A percentile compares a stretch with the other conserved stretches of the same genome.
Evolutionary conservation across 2,113 vertebrate species (phyloP).

Genomic region (Syrrhaptes paradoxus): DNA sequence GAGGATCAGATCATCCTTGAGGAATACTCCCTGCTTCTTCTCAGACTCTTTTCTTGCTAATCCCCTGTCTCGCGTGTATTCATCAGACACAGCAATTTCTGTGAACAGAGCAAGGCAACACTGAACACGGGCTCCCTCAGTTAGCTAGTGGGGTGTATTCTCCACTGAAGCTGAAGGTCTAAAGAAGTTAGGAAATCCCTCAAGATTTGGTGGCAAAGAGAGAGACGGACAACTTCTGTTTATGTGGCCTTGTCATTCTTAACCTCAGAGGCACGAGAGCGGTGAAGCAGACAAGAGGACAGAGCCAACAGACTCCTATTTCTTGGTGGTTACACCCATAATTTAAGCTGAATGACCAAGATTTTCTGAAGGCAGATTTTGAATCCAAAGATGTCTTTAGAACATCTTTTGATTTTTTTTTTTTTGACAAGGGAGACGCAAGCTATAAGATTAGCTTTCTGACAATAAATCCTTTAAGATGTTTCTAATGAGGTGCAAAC

Average conservation of each 20-base stretch:
- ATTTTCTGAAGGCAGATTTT: background rate
- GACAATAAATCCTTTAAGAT: background rate
- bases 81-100: background rate
- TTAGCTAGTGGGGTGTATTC: background rate
- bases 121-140: rapidly evolving
- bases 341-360: background rate
- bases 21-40: background rate
- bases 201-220: background rate
- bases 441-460: background rate
- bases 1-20: background rate
- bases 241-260: background rate
- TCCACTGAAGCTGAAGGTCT: background rate
- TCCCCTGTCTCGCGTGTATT: background rate
- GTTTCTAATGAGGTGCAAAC: background rate
- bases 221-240: background rate
- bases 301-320: background rate
- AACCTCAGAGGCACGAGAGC: background rate
- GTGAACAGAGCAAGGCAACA: background rate
- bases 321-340: background rate
- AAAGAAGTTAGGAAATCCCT: background rate
- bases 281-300: background rate
- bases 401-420: background rate
- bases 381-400: background rate
- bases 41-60: background rate
- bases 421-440: background rate